Base-by-base conservation (phyloP, 2,888 invertebrate genomes). In the Lasioglossum oenotherae region DNA sequence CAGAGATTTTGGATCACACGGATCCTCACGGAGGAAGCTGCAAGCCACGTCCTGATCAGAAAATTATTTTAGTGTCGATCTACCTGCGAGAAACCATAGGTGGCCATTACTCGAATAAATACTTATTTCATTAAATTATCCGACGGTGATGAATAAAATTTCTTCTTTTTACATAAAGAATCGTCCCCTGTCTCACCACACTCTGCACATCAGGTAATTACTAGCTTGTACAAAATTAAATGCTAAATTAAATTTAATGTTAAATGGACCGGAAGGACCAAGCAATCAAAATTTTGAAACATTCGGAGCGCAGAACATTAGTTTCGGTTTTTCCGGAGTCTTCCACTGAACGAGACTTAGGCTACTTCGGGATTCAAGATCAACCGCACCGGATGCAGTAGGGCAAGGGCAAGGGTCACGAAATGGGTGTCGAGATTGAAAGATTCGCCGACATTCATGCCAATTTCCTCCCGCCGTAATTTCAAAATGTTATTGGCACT, bases 401-500 rank as follows among this genome's bases (percentile, higher is more conserved):
- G 72, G 76, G 87, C 71, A 86, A 81, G 84, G 82, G 80, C 74
- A 57, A 57, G 57, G 57, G 57, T n/a, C 57, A 82, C 82, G 84
- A 87, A 88, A 88, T 73, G 89, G 92, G 92, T 89, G 81, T 90
- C 87, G 89, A 94, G 92, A 95, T 95, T 94, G 94, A 94, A 94
- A 94, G 94, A 94, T 91, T 93, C 90, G 88, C 91, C 88, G 90
- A 91, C 92, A 93, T 93, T 93, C 90, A 88, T 92, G 93, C 88
- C 95, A 95, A 95, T 94, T 95, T 95, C 95, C 95, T 94, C 88
- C 89, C 88, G 91, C 90, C 91, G 89, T 89, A 92, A 93, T 92
- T 92, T 92, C 91, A 93, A 94, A 94, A 94, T 94, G 93, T 94
- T 94, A 94, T 94, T 94, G 94, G 90, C 95, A 94, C 93, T 94